These are phyloP conservation scores for Seriola quinqueradiata DNA, from an alignment of 2,113 vertebrate species.

Conservation along the genomic window DNA sequence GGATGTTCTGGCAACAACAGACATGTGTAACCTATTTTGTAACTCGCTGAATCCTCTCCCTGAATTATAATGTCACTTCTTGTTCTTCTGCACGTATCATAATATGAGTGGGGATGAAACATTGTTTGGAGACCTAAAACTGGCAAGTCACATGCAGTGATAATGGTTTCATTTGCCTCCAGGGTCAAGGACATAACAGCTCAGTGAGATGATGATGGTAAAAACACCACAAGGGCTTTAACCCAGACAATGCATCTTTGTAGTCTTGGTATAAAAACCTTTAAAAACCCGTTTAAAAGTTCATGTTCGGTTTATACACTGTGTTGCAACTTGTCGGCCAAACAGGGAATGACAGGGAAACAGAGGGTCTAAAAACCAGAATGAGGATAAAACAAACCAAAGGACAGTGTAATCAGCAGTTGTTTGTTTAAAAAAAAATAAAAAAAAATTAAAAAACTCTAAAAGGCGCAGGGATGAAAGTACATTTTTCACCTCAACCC, in stretches of 20 bases:
- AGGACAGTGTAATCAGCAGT: background rate
- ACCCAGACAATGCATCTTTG: background rate
- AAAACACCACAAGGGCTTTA: background rate
- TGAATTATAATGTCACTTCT: too few relatives aligned
- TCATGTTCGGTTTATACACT: background rate
- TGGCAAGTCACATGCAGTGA: background rate
- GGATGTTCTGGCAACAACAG: background rate
- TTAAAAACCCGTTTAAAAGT: background rate
- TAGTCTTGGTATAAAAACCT: background rate
- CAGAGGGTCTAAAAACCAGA: background rate
- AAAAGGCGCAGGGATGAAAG: background rate
- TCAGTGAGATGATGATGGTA: background rate
- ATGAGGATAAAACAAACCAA: background rate
- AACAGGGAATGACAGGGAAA: background rate
- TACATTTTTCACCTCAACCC: background rate
- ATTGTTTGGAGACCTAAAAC: background rate
- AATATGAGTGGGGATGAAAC: background rate
- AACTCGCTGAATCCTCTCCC: too few relatives aligned
- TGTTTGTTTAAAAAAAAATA: background rate
- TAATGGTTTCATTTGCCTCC: background rate
- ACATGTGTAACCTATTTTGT: too few relatives aligned
- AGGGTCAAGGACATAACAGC: too few relatives aligned
- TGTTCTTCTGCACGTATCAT: too few relatives aligned
- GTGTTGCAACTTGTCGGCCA: background rate
- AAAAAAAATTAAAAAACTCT: too few relatives aligned